Evolutionary conservation across 1,140 invertebrate genomes (phyloP), one percentile per base, ranked within the genome.

Genomic region (Drosophila sproati): DNA sequence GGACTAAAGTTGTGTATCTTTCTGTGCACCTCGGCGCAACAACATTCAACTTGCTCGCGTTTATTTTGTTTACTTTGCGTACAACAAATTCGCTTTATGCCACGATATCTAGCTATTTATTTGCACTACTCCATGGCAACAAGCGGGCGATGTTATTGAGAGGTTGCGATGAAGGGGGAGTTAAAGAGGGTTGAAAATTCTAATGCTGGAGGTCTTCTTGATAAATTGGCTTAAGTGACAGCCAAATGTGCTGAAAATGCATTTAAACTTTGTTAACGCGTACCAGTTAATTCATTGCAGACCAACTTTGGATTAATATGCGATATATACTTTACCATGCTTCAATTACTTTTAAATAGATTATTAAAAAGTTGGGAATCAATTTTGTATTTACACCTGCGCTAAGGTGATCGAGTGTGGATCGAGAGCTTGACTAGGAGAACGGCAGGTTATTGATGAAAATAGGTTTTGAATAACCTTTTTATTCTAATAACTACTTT

Each of bases 91-190:
- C 57, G 63, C 32, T 34, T 52, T 43, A 50, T 32, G 62, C 50
- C 45, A 47, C 41, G 61, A 60, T 71, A 60, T 50, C 54, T 69
- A 35, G 47, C 73, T 78, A 82, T 82, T 82, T 82, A 80, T 78
- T 77, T 72, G 39, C 77, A 45, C 20, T 79, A 6, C 39, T 63
- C 68, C 77, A 82, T 72, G 56, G 63, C 69, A 74, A 83, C 77
- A 69, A 71, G 50, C 41, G 56, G 76, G 68, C 5, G 8, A 31
- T n/a, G 10, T 3, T 20, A 20, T 20, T 20, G 20, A 20, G 1
- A 37, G 5, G 35, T 5, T 37, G 6, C 20, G 35, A 37, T 1
- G 35, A 2, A 37, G 5, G 35, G 35, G 20, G 10, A 31, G 35
- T 34, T 7, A 20, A 5, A 29, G 45, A 5, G 20, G 29, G 20